Evolutionary conservation across 2,797 vertebrate species (phyloP).

Genomic region (Malacoctenus gilli): DNA sequence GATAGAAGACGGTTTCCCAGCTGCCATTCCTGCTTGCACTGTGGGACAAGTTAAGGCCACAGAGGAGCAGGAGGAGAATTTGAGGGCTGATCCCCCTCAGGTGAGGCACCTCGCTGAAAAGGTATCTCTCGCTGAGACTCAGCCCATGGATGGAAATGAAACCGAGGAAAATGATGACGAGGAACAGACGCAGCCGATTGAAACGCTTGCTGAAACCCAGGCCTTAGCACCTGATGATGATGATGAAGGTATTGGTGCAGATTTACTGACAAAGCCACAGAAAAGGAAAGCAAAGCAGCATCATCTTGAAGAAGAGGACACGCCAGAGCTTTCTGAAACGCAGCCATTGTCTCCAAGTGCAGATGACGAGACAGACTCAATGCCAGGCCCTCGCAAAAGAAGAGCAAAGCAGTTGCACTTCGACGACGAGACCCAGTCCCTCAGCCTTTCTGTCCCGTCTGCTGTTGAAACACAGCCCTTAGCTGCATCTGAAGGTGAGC

Average conservation of each 20-base stretch:
- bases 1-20: constrained; percentile 32
- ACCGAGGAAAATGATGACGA: too few relatives aligned
- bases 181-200: constrained; percentile 40
- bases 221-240: constrained; percentile 24
- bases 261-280: not conserved
- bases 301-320: constrained; percentile 34
- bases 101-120: constrained; percentile 3
- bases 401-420: constrained; percentile 26
- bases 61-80: too few relatives aligned
- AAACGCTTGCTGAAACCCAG: constrained; percentile 45
- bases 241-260: constrained; percentile 36
- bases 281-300: constrained; percentile 33
- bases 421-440: constrained; percentile 11
- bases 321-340: constrained; percentile 13
- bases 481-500: constrained; percentile 13
- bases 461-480: constrained; percentile 33
- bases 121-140: constrained; percentile 45
- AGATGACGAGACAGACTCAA: constrained; percentile 13
- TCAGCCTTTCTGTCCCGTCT: not conserved
- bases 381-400: constrained; percentile 14
- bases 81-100: too few relatives aligned
- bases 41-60: constrained; percentile 5
- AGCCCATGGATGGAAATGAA: constrained; percentile 44
- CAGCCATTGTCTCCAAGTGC: constrained; percentile 37
- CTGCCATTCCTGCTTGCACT: constrained; percentile 15